These are phyloP conservation scores for Microcebus ravelobensis DNA, from an alignment of 2,113 vertebrate species.

Conservation along the genomic window DNA sequence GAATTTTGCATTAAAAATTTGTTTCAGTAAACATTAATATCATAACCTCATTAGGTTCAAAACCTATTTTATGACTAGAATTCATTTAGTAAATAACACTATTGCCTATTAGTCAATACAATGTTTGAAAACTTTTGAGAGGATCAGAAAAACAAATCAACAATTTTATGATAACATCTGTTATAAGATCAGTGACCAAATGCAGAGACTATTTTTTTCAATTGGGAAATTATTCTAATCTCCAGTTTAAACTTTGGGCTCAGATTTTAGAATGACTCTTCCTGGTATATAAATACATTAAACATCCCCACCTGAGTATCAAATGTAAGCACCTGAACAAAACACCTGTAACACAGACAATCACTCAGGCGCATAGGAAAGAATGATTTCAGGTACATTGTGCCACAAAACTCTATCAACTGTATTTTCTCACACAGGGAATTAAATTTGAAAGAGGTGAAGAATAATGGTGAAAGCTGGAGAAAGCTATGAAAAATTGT, in stretches of 20 bases:
- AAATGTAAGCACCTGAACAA: background rate
- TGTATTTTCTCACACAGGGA: slow-evolving; percentile 8
- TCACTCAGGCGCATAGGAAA: background rate
- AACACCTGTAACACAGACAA: background rate
- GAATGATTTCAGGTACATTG: background rate
- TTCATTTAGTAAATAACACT: background rate
- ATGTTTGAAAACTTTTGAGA: background rate
- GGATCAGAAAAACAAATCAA: background rate
- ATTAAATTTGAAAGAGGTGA: slow-evolving; percentile 66
- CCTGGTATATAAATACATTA: background rate
- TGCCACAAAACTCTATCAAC: slow-evolving; percentile 14
- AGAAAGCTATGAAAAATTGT: slow-evolving; percentile 67
- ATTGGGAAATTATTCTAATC: background rate
- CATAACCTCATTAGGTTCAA: background rate
- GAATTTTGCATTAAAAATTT: background rate
- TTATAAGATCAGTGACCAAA: background rate
- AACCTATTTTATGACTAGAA: background rate
- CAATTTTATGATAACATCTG: background rate
- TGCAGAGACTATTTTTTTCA: background rate
- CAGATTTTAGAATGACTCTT: slow-evolving; percentile 20
- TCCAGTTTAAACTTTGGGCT: background rate
- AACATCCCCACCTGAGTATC: background rate
- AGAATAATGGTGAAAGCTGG: slow-evolving; percentile 45
- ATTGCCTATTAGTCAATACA: background rate
- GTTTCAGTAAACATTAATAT: background rate